Base-by-base conservation (phyloP, 2,888 invertebrate species). In the Branchellion lobata region DNA sequence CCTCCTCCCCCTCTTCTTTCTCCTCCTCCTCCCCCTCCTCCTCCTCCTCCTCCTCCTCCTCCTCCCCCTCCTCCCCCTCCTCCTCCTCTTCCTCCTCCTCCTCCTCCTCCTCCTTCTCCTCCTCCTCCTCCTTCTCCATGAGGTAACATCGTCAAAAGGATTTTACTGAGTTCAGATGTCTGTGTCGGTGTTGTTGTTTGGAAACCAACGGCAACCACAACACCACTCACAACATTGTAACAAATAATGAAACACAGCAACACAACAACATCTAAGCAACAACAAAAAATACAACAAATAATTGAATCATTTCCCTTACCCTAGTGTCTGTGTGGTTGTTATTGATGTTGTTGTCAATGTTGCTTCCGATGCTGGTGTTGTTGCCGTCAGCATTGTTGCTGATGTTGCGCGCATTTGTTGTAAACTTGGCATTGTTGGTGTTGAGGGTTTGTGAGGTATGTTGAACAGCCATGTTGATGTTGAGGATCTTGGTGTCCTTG, bases 401-500 rank as follows among this genome's bases (percentile, higher is more conserved):
- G n/a, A n/a, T n/a, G n/a, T n/a, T n/a, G n/a, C n/a, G n/a, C n/a
- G n/a, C n/a, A n/a, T n/a, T n/a, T n/a, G n/a, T n/a, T n/a, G n/a
- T n/a, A n/a, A n/a, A n/a, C n/a, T n/a, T n/a, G n/a, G n/a, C n/a
- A n/a, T n/a, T 40, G 40, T 40, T 40, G 40, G 5, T 40, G 40
- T 14, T 40, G 40, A 8, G 40, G 5, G 40, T 5, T 14, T 40
- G 8, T 40, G 40, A 40, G 40, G 75, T 51, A 40, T 14, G 51
- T 75, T 3, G 75, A 75, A 86, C 83, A 5, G 86, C 81, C 51
- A 91, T 90, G 85, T 91, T 91, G 0, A 90, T 90, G 83, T 90
- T 91, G 61, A 90, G 89, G 0, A 90, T 90, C 85, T 90, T 91
- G 0, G 90, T 89, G 81, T 90, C 90, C 85, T 91, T 90, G 53